Evolutionary conservation across 1,140 invertebrate species (phyloP).

Genomic region (Conus ventricosus): DNA sequence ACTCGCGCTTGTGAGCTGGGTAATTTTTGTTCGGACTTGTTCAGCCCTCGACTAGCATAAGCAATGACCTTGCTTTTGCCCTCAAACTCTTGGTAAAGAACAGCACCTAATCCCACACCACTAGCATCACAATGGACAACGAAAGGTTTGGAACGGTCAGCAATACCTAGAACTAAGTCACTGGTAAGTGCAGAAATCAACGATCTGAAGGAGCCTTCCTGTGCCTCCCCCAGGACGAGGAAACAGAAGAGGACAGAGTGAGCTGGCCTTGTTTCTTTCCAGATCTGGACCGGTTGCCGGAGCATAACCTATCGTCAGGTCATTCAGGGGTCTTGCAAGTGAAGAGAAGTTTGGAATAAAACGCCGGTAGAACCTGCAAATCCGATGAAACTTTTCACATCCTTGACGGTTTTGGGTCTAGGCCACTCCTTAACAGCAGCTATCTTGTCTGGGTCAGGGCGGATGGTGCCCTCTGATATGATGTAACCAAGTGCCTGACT

Average conservation of each 20-base stretch:
- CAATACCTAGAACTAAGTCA: background rate
- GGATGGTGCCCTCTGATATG: conserved; percentile 6
- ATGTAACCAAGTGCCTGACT: background rate
- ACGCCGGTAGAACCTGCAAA: conserved; percentile 4
- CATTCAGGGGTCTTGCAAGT: too few relatives aligned
- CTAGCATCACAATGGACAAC: background rate
- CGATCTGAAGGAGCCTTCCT: background rate
- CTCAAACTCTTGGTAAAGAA: background rate
- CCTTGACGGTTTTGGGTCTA: conserved; percentile 2
- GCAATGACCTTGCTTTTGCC: background rate
- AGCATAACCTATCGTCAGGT: too few relatives aligned
- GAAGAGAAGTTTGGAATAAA: background rate
- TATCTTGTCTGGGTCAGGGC: conserved; percentile 18
- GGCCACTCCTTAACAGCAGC: background rate
- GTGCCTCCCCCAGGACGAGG: background rate
- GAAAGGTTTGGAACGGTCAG: conserved; percentile 6
- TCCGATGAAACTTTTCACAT: conserved; percentile 12
- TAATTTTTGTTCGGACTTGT: conserved; percentile 40
- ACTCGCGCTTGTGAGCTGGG: background rate
- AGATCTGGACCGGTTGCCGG: background rate
- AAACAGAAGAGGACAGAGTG: background rate
- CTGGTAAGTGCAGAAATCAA: background rate
- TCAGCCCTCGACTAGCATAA: conserved; percentile 42
- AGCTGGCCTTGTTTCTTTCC: background rate
- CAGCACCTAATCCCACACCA: background rate